Conservation (phyloP, 2,113 vertebrate genomes). For the Rhinolophus sinicus region DNA sequence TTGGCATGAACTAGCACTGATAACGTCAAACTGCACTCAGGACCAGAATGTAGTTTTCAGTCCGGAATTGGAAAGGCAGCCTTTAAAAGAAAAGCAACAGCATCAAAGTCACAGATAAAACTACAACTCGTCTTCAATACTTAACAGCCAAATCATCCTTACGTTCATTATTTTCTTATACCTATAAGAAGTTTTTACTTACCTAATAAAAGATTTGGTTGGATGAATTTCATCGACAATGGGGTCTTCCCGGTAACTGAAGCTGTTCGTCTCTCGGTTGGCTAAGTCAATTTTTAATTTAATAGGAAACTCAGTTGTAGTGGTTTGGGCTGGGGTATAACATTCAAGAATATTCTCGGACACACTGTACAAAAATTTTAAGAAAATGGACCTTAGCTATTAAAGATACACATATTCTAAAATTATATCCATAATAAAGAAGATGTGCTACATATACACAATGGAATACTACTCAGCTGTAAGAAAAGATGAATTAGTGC, state of each 20-base stretch:
- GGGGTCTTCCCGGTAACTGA: slow-evolving; percentile 94
- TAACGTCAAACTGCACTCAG: slow-evolving; percentile 31
- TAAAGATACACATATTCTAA: slow-evolving; percentile 38
- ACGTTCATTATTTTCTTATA: slow-evolving; percentile 63
- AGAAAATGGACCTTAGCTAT: not conserved
- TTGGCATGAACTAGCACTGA: not conserved
- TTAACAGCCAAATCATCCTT: not conserved
- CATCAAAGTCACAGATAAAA: slow-evolving; percentile 74
- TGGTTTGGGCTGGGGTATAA: slow-evolving; percentile 90
- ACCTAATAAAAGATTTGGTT: slow-evolving; percentile 96
- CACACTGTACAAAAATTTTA: slow-evolving; percentile 76
- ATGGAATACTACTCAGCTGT: too few relatives aligned
- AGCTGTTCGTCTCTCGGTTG: slow-evolving; percentile 82
- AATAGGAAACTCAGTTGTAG: slow-evolving; percentile 86
- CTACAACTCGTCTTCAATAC: slow-evolving; percentile 71
- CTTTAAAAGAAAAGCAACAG: slow-evolving; percentile 68
- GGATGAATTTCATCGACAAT: slow-evolving; percentile 93
- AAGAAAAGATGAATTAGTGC: too few relatives aligned
- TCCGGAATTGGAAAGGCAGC: not conserved
- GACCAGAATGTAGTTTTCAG: slow-evolving; percentile 24
- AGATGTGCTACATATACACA: too few relatives aligned
- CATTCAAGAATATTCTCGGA: slow-evolving; percentile 87
- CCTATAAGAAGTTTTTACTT: slow-evolving; percentile 66
- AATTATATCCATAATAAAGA: slow-evolving; percentile 8
- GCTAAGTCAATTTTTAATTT: slow-evolving; percentile 92